A percentile compares a stretch with the other conserved stretches of the same genome.
Evolutionary conservation across 2,888 invertebrate genomes (phyloP).

Genomic region (Rhagonycha lutea): DNA sequence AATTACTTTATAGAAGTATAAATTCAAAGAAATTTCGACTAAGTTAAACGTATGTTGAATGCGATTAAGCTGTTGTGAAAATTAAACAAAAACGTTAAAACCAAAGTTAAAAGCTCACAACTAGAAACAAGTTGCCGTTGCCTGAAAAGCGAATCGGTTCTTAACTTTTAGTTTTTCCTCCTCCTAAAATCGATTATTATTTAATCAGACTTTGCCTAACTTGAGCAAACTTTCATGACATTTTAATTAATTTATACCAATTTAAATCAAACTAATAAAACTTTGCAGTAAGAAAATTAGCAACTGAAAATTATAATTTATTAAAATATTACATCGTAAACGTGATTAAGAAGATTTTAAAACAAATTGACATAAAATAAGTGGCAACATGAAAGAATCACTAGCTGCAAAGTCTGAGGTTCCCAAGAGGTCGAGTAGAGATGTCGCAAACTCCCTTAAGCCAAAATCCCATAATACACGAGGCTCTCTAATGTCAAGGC

Average conservation of each 20-base stretch:
- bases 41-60: not conserved
- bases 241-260: not conserved
- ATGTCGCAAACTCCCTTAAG: slow-evolving; percentile 30
- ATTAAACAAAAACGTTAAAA: not conserved
- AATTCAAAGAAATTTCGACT: slow-evolving; percentile 2
- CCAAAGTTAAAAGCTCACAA: not conserved
- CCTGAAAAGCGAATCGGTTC: not conserved
- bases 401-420: slow-evolving; percentile 24
- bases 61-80: not conserved
- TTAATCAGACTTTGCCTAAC: not conserved
- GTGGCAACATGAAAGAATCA: slow-evolving; percentile 20
- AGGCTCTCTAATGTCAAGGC: slow-evolving; percentile 33
- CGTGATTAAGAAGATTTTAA: not conserved
- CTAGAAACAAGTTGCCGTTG: not conserved
- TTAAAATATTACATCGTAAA: not conserved
- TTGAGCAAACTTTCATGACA: not conserved
- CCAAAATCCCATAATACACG: slow-evolving; percentile 30
- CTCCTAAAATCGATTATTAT: not conserved
- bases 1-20: not conserved
- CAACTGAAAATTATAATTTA: not conserved
- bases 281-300: not conserved
- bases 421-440: slow-evolving; percentile 24
- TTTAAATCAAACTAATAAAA: not conserved
- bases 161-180: not conserved
- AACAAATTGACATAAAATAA: not conserved